phyloP scores from a whole-genome alignment of 2,113 vertebrate species.

The Dasyurus viverrinus region DNA sequence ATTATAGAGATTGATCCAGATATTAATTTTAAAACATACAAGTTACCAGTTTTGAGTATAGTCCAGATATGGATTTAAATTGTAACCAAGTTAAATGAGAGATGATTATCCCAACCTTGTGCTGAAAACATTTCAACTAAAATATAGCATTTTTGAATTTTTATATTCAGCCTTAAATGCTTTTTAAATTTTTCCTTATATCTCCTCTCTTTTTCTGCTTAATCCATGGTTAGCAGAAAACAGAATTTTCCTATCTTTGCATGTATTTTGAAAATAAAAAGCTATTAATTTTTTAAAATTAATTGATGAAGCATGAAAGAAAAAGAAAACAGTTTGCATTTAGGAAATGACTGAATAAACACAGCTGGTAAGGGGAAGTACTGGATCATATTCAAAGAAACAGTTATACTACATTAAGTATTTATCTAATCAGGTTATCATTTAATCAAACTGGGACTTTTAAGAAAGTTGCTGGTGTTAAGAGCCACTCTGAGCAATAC shows the following conservation, averaged over 20 bases:
- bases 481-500: fast-evolving
- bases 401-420: slow-evolving; percentile 3
- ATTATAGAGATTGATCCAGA: slow-evolving; percentile 15
- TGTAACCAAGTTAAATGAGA: slow-evolving; percentile 10
- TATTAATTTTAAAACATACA: slow-evolving; percentile 31
- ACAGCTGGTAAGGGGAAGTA: background rate
- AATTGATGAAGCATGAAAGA: too few species aligned
- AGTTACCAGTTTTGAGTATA: slow-evolving; percentile 43
- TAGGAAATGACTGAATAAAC: slow-evolving; percentile 25
- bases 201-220: background rate
- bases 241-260: too few species aligned
- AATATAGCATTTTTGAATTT: background rate
- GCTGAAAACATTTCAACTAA: slow-evolving; percentile 30
- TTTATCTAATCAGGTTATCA: background rate
- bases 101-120: background rate
- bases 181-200: background rate
- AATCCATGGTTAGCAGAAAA: background rate
- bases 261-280: too few species aligned
- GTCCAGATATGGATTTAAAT: slow-evolving; percentile 38
- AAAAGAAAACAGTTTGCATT: background rate
- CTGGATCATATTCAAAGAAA: background rate
- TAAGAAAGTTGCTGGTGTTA: slow-evolving; percentile 45
- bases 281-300: too few species aligned
- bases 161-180: background rate
- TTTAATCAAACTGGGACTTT: slow-evolving; percentile 45